Percentiles rank a stretch among this genome's conserved stretches.
These are phyloP conservation scores for Cotesia chilonis DNA, from an alignment of 1,140 invertebrate species.

Conservation along the genomic window DNA sequence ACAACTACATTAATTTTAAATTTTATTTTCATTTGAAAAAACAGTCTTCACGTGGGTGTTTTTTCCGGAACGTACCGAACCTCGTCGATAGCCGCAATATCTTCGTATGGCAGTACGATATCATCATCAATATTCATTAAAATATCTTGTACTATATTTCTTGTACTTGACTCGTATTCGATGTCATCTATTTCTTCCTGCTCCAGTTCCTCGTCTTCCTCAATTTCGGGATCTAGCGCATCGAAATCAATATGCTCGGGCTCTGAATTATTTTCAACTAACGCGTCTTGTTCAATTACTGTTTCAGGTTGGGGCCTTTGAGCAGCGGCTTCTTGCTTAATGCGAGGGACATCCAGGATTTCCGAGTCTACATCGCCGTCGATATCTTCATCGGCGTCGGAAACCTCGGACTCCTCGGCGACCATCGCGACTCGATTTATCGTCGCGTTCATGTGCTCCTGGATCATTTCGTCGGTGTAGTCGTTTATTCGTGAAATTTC, in stretches of 20 bases:
- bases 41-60: too few species aligned
- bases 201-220: neutral
- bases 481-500: slow-evolving; percentile 15
- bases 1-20: too few species aligned
- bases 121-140: too few species aligned
- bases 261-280: neutral
- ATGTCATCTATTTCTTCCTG: neutral
- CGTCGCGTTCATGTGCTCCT: slow-evolving; percentile 10
- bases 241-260: slow-evolving; percentile 1
- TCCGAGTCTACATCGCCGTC: neutral
- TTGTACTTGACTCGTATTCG: neutral
- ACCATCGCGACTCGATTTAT: slow-evolving; percentile 3
- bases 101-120: too few species aligned
- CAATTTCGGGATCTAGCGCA: neutral
- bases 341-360: too few species aligned
- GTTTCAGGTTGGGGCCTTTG: too few species aligned
- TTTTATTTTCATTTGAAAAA: too few species aligned
- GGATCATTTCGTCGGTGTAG: slow-evolving; percentile 20
- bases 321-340: too few species aligned
- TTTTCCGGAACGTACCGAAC: too few species aligned
- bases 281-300: too few species aligned
- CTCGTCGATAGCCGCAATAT: too few species aligned
- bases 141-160: too few species aligned
- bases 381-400: neutral
- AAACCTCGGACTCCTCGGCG: neutral